Base-by-base conservation (phyloP, 2,888 invertebrate genomes). In the Drosophila quinaria region DNA sequence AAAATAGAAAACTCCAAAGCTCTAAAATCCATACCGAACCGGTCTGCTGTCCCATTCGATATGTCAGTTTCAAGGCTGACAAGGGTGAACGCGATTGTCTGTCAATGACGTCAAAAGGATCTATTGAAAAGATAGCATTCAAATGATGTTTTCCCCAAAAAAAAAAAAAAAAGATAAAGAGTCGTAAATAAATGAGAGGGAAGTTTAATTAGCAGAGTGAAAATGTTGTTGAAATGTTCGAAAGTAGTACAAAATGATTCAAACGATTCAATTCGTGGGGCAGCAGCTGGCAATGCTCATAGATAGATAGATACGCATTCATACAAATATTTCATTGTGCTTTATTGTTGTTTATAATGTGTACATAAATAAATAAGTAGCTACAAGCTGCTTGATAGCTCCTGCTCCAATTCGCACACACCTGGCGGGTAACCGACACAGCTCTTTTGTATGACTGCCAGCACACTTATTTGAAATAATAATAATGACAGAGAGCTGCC, bases 121-220 rank as follows among this genome's bases (percentile, higher is more conserved):
- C 33, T 22, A 13, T 46, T 42, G 15, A 19, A 49, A 25, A 35
- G 58, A 55, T 67, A 50, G 11, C 60, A 54, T 56, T 51, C 50
- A 11, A 29, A 71, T 50, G 25, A 33, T 15, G 17, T 33, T 25
- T 25, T 37, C 9, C 31, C 51, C 13, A 22, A 46, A 47, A 17
- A 33, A 22, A 3, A 8, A 25, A 17, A 22, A 51, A 9, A 25
- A 15, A 13, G 19, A 31, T 17, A 47, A 54, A 22, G 19, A 15
- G 11, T 61, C n/a, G 10, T 6, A 46, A 42, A 15, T 19, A 42
- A 44, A 35, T 31, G 33, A 46, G 37, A 22, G 15, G 39, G 41
- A 41, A 46, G 33, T 76, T 78, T 79, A 84, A 82, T 82, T 84
- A 87, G 81, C 64, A 78, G 74, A 82, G 70, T 84, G 85, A 46